phyloP scores from a whole-genome alignment of 2,888 invertebrate genomes.

The Lasioglossum marginatum region DNA sequence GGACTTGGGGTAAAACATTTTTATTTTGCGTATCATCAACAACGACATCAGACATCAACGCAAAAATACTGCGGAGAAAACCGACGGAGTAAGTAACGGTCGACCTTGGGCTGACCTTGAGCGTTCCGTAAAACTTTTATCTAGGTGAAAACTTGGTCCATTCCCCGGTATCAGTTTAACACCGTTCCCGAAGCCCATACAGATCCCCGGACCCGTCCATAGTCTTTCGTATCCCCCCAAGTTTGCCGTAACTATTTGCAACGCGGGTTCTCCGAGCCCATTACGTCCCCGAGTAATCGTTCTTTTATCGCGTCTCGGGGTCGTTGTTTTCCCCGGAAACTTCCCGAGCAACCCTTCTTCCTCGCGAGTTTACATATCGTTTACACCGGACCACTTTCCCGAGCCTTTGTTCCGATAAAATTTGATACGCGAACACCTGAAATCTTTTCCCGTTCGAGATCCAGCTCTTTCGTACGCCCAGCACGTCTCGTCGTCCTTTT shows the following conservation, averaged over 20 bases:
- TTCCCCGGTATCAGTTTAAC: constrained; percentile 10
- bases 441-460: constrained; percentile 26
- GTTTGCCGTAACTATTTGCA: constrained; percentile 18
- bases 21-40: no score
- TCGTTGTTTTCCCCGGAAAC: neutral
- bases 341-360: neutral
- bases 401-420: constrained; percentile 14
- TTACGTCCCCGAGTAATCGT: constrained; percentile 20
- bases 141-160: constrained; percentile 9
- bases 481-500: constrained; percentile 56
- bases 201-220: neutral
- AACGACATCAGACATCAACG: no score
- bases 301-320: constrained; percentile 17
- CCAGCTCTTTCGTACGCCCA: constrained; percentile 40
- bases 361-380: constrained; percentile 37
- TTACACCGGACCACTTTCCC: constrained; percentile 7
- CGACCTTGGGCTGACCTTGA: neutral
- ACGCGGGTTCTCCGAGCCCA: neutral
- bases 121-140: neutral
- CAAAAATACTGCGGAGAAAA: neutral
- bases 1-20: no score
- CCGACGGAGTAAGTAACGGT: neutral
- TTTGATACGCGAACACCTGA: constrained; percentile 39
- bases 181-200: neutral
- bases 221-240: neutral